Conservation (phyloP, 2,113 vertebrate genomes). For the Tauraco erythrolophus region DNA sequence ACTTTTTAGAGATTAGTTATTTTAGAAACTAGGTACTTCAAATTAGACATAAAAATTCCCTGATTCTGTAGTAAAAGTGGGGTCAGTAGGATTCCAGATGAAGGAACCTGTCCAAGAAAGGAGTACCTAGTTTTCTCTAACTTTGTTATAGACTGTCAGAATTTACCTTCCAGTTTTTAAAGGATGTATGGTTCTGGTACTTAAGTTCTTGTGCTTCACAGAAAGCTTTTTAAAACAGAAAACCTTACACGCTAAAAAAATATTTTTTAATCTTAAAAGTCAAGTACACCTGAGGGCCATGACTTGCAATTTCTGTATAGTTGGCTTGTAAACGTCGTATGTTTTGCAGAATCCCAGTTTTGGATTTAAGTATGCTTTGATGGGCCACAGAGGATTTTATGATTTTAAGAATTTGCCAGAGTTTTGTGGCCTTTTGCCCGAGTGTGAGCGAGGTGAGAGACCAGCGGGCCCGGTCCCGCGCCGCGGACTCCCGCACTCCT, state of each 20-base stretch:
- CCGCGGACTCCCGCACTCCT: not conserved
- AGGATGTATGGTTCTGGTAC: not conserved
- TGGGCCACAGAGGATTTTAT: not conserved
- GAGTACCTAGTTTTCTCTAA: not conserved
- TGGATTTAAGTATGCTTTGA: not conserved
- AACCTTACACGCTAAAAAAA: not conserved
- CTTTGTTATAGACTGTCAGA: too few relatives aligned
- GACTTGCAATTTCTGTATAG: not conserved
- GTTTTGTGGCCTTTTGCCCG: not conserved
- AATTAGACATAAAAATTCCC: not conserved
- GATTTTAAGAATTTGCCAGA: fast-evolving
- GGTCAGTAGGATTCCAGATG: not conserved
- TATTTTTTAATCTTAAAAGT: not conserved
- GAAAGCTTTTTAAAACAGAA: too few relatives aligned
- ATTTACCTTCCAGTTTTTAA: not conserved
- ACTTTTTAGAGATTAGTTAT: not conserved
- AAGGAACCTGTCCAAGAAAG: not conserved
- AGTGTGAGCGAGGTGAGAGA: not conserved
- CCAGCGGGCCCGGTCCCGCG: not conserved
- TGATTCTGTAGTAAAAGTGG: not conserved
- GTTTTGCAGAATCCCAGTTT: not conserved
- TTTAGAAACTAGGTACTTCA: not conserved
- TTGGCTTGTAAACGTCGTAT: not conserved
- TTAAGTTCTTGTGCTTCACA: not conserved
- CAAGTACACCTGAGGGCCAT: not conserved